Base-by-base conservation (phyloP, 2,888 invertebrate genomes). In the Globia sparganii region DNA sequence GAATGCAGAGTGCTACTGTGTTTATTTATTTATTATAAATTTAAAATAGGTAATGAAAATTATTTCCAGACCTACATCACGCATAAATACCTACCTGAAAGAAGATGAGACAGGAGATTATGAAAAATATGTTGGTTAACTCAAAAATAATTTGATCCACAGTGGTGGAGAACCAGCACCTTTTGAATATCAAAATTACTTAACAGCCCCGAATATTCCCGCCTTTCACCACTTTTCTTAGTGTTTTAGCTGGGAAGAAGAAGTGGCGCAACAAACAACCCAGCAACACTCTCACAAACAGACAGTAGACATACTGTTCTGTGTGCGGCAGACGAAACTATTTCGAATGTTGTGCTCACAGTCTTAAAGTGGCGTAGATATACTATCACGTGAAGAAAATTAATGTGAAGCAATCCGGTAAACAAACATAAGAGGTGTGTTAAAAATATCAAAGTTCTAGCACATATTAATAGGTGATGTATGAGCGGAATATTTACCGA, bases 401-500 rank as follows among this genome's bases (percentile, higher is more conserved):
- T 18, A 31, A 80, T 70, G 43, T 28, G 70, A 53, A 37, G 15
- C 43, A 59, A n/a, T 59, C 28, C 53, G 18, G n/a, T 80, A 56
- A 77, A 80, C 62, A 80, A 58, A 58, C 31, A 21, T 11, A 34
- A 80, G 28, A 70, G 25, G 15, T 56, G 13, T 64, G 80, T 62
- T 77, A 46, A 56, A 80, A 80, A 77, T 72, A 80, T 74, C 64
- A 78, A 80, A 78, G 75, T 62, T 81, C 13, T 67, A 37, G 46
- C 21, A 43, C 53, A 15, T 18, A 40, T 34, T n/a, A 53, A 80
- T 43, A 21, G 34, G 59, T 66, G n/a, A 53, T 34, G 13, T 61
- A 40, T 34, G 43, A 73, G 61, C 21, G 34, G 34, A 59, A 65
- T 58, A 67, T 59, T 68, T 62, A 71, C 49, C 1, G 2, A 53